phyloP scores from a whole-genome alignment of 2,888 invertebrate genomes.

The Morpho achilles region DNA sequence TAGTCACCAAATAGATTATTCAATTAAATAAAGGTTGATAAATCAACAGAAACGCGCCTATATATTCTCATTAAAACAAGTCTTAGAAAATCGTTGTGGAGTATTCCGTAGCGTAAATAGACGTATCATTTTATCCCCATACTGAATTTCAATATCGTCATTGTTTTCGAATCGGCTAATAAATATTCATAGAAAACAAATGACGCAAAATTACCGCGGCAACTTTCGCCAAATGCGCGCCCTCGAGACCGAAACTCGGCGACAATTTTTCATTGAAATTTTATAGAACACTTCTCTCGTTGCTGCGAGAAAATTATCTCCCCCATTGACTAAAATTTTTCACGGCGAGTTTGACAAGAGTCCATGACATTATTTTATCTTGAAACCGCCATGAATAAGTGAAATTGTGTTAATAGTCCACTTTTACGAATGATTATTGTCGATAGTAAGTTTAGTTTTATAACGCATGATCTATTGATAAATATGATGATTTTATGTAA shows the following conservation, averaged over 20 bases:
- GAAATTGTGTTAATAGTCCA: conserved; percentile 68
- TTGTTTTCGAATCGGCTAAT: conserved; percentile 63
- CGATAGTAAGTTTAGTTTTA: conserved; percentile 37
- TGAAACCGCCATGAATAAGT: conserved; percentile 54
- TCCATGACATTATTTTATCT: conserved; percentile 73
- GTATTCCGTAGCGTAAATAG: neutral
- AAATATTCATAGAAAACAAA: conserved; percentile 72
- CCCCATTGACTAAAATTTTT: conserved; percentile 74
- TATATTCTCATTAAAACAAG: neutral
- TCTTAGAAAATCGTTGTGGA: neutral
- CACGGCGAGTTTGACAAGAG: conserved; percentile 74
- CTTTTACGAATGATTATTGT: conserved; percentile 48
- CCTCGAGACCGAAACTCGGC: conserved; percentile 39
- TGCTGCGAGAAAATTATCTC: conserved; percentile 67
- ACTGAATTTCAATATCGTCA: conserved; percentile 38
- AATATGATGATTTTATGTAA: too few relatives aligned
- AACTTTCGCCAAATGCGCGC: conserved; percentile 47
- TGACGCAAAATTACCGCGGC: conserved; percentile 54
- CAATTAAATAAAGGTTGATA: neutral
- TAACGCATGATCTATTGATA: too few relatives aligned
- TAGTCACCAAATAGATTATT: too few relatives aligned
- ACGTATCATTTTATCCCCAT: conserved; percentile 6
- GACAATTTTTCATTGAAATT: conserved; percentile 65
- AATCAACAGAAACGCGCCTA: too few relatives aligned
- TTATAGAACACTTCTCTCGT: conserved; percentile 62